Conservation (phyloP, 2,797 vertebrate species). For the Acanthopagrus latus region DNA sequence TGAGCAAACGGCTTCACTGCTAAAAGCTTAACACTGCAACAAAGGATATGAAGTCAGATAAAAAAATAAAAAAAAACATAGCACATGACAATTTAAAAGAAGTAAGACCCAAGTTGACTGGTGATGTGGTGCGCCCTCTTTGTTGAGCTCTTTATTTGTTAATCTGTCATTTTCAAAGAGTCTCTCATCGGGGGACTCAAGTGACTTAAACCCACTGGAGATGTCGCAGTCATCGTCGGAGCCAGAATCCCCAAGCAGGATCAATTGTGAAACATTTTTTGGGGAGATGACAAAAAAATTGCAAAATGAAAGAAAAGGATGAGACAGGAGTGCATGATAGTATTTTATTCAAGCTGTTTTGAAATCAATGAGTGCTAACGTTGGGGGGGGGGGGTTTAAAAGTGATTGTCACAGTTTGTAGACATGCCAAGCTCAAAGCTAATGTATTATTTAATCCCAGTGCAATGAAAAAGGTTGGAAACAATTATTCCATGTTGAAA, state of each 20-base stretch:
- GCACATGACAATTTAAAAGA: conserved; percentile 15
- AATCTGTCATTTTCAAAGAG: conserved; percentile 58
- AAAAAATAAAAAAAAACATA: conserved; percentile 1
- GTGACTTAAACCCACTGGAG: conserved; percentile 45
- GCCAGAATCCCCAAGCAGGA: conserved; percentile 38
- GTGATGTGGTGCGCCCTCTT: conserved; percentile 14
- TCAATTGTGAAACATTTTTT: conserved; percentile 26
- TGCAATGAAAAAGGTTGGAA: background rate
- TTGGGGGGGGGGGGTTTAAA: conserved; percentile 28
- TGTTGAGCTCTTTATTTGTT: conserved; percentile 50
- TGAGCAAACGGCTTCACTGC: background rate
- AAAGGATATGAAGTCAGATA: conserved; percentile 1
- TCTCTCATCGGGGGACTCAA: conserved; percentile 33
- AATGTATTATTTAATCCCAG: conserved; percentile 33
- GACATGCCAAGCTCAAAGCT: conserved; percentile 22
- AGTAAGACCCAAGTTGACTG: conserved; percentile 32
- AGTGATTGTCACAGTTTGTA: conserved; percentile 31
- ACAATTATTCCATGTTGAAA: background rate
- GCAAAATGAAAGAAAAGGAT: conserved; percentile 12
- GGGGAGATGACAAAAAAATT: background rate
- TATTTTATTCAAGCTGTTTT: conserved; percentile 33
- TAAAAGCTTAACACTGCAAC: background rate
- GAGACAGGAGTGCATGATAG: conserved; percentile 11
- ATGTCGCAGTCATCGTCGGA: conserved; percentile 26
- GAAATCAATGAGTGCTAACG: conserved; percentile 42